Percentiles rank a stretch among this genome's conserved stretches.
phyloP scores from a whole-genome alignment of 2,888 invertebrate species.

The Caradrina kadenii region DNA sequence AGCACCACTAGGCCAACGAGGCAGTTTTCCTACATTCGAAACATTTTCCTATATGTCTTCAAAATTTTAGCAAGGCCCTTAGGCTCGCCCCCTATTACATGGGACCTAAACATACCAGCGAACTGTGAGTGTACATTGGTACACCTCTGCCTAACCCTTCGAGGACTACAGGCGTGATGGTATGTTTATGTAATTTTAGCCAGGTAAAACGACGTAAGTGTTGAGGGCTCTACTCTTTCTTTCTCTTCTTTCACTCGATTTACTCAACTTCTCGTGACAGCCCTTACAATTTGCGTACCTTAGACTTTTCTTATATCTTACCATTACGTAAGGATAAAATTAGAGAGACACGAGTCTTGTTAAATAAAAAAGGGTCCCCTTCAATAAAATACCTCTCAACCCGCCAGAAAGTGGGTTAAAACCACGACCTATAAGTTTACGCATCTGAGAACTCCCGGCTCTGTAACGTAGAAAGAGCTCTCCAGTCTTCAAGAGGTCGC shows the following conservation, averaged over 20 bases:
- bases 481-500: slow-evolving; percentile 42
- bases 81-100: no score
- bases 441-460: slow-evolving; percentile 44
- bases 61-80: no score
- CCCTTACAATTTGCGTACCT: neutral
- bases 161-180: no score
- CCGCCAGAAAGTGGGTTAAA: slow-evolving; percentile 25
- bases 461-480: slow-evolving; percentile 29
- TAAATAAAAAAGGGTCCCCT: neutral
- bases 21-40: no score
- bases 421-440: slow-evolving; percentile 48
- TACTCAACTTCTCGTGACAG: slow-evolving; percentile 1
- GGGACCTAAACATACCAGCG: no score
- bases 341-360: neutral
- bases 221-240: no score
- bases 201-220: no score
- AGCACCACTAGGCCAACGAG: no score
- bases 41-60: no score
- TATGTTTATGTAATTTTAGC: no score
- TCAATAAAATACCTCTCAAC: slow-evolving; percentile 19
- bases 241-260: slow-evolving; percentile 3
- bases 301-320: neutral
- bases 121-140: no score
- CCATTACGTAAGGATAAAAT: slow-evolving; percentile 1
- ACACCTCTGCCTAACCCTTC: no score